These are phyloP conservation scores for Sciurus carolinensis DNA, from an alignment of 2,797 vertebrate genomes.

Conservation along the genomic window DNA sequence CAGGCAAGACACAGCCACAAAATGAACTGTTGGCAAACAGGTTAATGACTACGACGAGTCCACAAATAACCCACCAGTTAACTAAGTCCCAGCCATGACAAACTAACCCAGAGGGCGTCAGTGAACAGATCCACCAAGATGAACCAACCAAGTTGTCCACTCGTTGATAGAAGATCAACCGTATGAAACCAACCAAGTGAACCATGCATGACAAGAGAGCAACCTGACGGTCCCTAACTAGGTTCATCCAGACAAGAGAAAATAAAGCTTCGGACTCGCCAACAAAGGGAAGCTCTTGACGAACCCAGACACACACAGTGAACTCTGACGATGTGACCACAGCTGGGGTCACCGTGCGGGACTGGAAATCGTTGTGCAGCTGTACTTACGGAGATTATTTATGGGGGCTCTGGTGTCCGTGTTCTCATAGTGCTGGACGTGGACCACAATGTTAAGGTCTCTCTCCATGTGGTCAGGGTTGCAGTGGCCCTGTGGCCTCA, in stretches of 20 bases:
- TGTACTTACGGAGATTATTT: constrained; percentile 96
- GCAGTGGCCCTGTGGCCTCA: constrained; percentile 97
- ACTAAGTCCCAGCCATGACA: not conserved
- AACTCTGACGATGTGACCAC: not conserved
- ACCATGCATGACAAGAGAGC: not conserved
- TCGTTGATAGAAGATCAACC: constrained; percentile 2
- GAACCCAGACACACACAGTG: not conserved
- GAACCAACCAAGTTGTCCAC: not conserved
- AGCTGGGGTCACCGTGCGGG: accelerated
- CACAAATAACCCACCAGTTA: not conserved
- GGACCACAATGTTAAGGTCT: constrained; percentile 97
- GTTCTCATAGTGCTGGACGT: constrained; percentile 96
- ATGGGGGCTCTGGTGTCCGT: constrained; percentile 93
- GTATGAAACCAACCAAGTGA: not conserved
- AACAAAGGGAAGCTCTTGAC: not conserved
- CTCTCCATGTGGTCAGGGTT: constrained; percentile 96
- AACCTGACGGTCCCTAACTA: not conserved
- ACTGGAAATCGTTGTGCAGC: not conserved
- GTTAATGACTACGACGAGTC: not conserved
- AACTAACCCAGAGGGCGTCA: not conserved
- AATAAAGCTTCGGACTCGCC: not conserved
- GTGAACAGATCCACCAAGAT: not conserved
- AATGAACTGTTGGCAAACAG: not conserved
- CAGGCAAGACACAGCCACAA: not conserved
- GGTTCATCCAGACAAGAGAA: not conserved